Evolutionary conservation across 2,888 invertebrate species (phyloP).

Genomic region (Fragum whitleyi): DNA sequence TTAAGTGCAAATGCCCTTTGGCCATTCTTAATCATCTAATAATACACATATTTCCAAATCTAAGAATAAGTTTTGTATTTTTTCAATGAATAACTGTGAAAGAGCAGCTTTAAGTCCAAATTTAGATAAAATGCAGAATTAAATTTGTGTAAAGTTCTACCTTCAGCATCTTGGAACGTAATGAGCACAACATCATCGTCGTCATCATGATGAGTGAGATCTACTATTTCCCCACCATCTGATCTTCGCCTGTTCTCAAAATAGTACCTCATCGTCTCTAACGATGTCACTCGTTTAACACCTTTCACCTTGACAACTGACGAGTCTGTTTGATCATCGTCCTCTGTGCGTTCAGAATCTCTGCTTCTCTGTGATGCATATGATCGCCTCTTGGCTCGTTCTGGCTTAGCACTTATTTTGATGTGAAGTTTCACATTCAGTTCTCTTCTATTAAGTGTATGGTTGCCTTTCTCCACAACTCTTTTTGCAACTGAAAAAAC

Average conservation of each 20-base stretch:
- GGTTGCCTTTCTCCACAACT: not conserved
- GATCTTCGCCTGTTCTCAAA: conserved; percentile 57
- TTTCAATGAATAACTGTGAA: too few species aligned
- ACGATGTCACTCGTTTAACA: conserved; percentile 23
- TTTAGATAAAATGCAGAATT: too few species aligned
- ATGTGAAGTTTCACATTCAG: not conserved
- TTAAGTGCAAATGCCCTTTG: too few species aligned
- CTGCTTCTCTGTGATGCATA: not conserved
- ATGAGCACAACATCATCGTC: conserved; percentile 48
- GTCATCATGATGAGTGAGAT: conserved; percentile 29
- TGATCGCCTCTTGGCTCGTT: not conserved
- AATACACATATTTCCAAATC: too few species aligned
- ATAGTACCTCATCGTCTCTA: conserved; percentile 46
- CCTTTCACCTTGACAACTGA: conserved; percentile 41
- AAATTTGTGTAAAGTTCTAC: too few species aligned
- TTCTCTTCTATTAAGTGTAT: not conserved
- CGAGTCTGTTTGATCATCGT: conserved; percentile 11
- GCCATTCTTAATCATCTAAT: too few species aligned
- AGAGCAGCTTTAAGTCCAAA: too few species aligned
- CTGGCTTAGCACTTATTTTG: not conserved
- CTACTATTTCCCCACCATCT: conserved; percentile 53
- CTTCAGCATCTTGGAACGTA: conserved; percentile 44
- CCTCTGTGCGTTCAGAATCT: not conserved
- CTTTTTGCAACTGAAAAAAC: conserved; percentile 12
- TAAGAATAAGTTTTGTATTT: too few species aligned